A percentile compares a stretch with the other conserved stretches of the same genome.
Evolutionary conservation across 2,113 vertebrate species (phyloP).

Genomic region (Tiliqua scincoides): DNA sequence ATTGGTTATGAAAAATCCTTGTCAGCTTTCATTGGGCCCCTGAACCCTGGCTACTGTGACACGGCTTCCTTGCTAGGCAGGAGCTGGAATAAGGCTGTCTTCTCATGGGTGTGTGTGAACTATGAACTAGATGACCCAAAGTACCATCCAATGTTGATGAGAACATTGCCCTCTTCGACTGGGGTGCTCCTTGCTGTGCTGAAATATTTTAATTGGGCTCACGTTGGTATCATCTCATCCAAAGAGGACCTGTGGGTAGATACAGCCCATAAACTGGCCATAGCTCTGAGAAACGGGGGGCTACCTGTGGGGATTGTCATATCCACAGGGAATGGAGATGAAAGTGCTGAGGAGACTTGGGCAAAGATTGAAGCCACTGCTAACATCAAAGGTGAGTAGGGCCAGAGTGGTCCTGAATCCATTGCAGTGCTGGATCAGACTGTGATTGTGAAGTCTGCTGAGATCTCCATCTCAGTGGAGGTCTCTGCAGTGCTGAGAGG

Average conservation of each 20-base stretch:
- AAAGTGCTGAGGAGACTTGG: conserved; percentile 76
- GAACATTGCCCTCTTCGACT: conserved; percentile 79
- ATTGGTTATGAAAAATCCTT: conserved; percentile 75
- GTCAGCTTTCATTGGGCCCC: conserved; percentile 84
- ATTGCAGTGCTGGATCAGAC: not conserved
- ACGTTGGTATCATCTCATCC: conserved; percentile 85
- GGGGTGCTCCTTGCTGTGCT: conserved; percentile 82
- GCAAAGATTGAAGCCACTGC: conserved; percentile 76
- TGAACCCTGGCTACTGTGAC: conserved; percentile 89
- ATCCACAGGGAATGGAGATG: conserved; percentile 75
- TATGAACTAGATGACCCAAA: conserved; percentile 79
- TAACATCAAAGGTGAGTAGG: conserved; percentile 83
- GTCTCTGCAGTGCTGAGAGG: too few species aligned
- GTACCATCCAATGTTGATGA: conserved; percentile 78
- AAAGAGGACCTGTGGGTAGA: conserved; percentile 88
- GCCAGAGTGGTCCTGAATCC: not conserved
- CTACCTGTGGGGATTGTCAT: conserved; percentile 83
- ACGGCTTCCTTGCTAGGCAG: conserved; percentile 81
- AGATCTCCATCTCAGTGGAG: too few species aligned
- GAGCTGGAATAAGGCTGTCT: conserved; percentile 89
- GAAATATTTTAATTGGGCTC: conserved; percentile 90
- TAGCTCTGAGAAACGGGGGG: conserved; percentile 77
- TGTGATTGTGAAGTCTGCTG: too few species aligned
- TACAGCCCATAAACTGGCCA: conserved; percentile 80
- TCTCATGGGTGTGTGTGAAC: conserved; percentile 87